These are phyloP conservation scores for Calyptomena viridis DNA, from an alignment of 2,113 vertebrate species.

Conservation along the genomic window DNA sequence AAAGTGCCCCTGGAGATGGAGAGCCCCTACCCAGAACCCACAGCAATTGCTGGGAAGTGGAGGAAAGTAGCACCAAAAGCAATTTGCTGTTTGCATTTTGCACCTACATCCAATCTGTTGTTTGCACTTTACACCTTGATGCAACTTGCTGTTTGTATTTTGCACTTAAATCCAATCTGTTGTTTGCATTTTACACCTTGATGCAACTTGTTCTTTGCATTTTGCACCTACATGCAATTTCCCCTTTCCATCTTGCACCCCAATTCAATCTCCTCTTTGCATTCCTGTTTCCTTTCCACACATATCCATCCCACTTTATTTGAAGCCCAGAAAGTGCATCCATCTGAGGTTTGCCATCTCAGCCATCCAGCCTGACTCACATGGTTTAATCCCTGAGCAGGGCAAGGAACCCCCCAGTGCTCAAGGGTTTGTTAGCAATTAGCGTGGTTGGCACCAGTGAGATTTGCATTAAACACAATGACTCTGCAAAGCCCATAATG, in stretches of 20 bases:
- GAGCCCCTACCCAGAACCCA: neutral
- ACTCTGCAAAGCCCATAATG: neutral
- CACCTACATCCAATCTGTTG: neutral
- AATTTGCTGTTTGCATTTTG: neutral
- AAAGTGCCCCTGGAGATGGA: neutral
- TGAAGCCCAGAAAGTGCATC: neutral
- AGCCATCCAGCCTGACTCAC: neutral
- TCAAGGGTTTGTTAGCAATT: neutral
- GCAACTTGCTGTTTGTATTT: neutral
- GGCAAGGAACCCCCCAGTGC: neutral
- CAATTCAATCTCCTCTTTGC: neutral
- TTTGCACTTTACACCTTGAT: neutral
- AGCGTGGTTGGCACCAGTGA: fast-evolving
- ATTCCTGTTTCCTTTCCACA: neutral
- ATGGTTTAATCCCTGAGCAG: fast-evolving
- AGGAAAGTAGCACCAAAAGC: neutral
- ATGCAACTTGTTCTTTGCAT: neutral
- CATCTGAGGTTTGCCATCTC: neutral
- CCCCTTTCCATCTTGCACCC: neutral
- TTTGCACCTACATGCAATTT: neutral
- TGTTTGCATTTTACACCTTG: neutral
- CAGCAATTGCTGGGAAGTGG: neutral
- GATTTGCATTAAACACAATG: neutral
- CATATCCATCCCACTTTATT: fast-evolving
- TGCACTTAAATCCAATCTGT: neutral